Evolutionary conservation across 2,113 vertebrate species (phyloP), one percentile per base, ranked within the genome.

Genomic region (Protobothrops flavoviridis): DNA sequence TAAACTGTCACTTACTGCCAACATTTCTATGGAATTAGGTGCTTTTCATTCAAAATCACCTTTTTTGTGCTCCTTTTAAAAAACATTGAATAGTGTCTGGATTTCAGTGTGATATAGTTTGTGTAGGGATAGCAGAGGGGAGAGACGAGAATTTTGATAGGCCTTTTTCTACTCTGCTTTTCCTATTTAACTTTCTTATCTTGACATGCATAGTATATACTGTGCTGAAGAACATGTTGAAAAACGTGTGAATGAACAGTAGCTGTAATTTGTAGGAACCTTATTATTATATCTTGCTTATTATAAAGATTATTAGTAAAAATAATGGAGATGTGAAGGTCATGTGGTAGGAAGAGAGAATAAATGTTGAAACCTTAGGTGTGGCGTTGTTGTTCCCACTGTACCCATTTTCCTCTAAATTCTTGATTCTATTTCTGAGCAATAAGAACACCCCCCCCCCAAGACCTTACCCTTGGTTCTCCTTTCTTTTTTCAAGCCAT

Each of bases 201-300:
- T 93, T 95, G 95, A 92, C 17, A 1, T 92, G 94, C 93, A 91
- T 94, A 94, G 64, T 94, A 94, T 96, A 95, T 96, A 95, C 93
- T 96, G 85, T 94, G 94, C 94, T 90, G 92, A 91, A 86, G n/a
- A 92, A 85, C 88, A 10, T 94, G 48, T 86, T 86, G 45, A 69
- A 87, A 90, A 90, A 91, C 33, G 88, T 95, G 91, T 57, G 93
- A 86, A 45, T 92, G 91, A 57, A 64, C 91, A 88, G 92, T 94
- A 21, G 0, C 85, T 93, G 85, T 93, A 92, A 92, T 92, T 93
- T 94, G 12, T 94, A 93, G 59, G 91, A 94, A 94, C 89, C 69
- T 9, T 9, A 50, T 50, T 45, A 45, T 45, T 9, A 94, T 95
- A 91, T 93, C 48, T 85, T 7, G 52, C 94, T 81, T 93, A 93